Base-by-base conservation (phyloP, 2,797 vertebrate species). In the Limnodromus scolopaceus region DNA sequence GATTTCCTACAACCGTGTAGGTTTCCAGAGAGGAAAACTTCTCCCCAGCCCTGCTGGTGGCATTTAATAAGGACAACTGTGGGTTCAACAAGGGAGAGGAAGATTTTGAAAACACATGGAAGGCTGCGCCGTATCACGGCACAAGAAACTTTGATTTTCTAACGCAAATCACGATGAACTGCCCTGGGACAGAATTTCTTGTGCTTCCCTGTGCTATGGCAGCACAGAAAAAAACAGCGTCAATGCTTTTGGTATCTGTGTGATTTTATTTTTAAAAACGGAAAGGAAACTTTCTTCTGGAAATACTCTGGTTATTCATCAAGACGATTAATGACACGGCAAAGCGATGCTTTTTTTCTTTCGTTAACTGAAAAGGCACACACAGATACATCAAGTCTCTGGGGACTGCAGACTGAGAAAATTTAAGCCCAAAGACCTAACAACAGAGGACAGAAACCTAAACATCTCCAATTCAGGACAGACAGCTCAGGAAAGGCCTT, bases 81-180 rank as follows among this genome's bases (percentile, higher is more conserved):
- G 1, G 48, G n/a, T 41, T 32, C n/a, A 10, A 11, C 22, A 41
- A 13, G 28, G 25, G 39, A 61, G 25, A 39, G 25, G 39, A 17
- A 46, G 69, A 49, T 32, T 41, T 39, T 28, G 57, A 23, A 25
- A 69, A 41, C 34, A 10, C 38, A 2, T 1, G 28, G 49, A 24
- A 64, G 58, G 39, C 38, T 19, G 51, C 14, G 8, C 13, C 9
- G 1, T 7, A 4, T 8, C 19, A n/a, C 3, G 4, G 77, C 78
- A 49, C 24, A 5, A 43, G 28, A 53, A 57, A 45, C 39, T 64
- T 54, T 5, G 12, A 10, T 65, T 58, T 60, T 18, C 45, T 41
- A 38, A 69, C 1, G 0, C 66, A 48, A 61, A 32, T 45, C 11
- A 4, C 1, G 49, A 77, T 0, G 5, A 55, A 32, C 36, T 1